These are phyloP conservation scores for Nibea albiflora DNA, from an alignment of 2,113 vertebrate species.

Conservation along the genomic window DNA sequence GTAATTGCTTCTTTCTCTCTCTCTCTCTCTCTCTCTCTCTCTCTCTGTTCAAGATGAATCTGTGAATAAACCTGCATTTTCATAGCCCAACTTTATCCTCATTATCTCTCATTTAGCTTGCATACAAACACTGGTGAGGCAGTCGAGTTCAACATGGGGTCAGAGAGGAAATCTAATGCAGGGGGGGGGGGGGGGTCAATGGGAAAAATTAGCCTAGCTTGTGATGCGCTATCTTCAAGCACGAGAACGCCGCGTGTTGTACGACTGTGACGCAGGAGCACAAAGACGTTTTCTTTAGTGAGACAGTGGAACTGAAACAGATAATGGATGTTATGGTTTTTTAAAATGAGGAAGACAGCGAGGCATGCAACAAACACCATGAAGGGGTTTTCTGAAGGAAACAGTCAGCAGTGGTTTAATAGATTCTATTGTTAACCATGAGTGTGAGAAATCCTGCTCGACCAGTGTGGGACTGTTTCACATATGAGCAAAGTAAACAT, in stretches of 20 bases:
- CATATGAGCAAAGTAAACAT: background rate
- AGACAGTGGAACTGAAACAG: background rate
- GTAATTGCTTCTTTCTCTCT: background rate
- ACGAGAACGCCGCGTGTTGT: background rate
- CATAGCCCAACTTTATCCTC: conserved; percentile 41
- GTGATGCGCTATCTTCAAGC: no score
- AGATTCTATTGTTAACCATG: background rate
- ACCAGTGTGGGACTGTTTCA: no score
- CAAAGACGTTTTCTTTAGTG: background rate
- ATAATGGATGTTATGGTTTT: background rate
- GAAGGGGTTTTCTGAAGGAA: background rate
- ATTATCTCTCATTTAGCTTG: conserved; percentile 43
- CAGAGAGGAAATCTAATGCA: conserved; percentile 5
- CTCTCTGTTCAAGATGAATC: conserved; percentile 19
- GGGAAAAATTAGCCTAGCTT: background rate
- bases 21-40: background rate
- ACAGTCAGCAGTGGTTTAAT: background rate
- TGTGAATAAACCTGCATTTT: conserved; percentile 28
- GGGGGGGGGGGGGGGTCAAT: background rate
- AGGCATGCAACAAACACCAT: background rate
- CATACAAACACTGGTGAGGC: background rate
- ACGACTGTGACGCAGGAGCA: background rate
- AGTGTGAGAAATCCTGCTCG: background rate
- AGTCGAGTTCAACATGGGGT: conserved; percentile 35
- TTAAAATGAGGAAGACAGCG: background rate